Conservation (phyloP, 2,113 vertebrate species). For the Lynx canadensis region DNA sequence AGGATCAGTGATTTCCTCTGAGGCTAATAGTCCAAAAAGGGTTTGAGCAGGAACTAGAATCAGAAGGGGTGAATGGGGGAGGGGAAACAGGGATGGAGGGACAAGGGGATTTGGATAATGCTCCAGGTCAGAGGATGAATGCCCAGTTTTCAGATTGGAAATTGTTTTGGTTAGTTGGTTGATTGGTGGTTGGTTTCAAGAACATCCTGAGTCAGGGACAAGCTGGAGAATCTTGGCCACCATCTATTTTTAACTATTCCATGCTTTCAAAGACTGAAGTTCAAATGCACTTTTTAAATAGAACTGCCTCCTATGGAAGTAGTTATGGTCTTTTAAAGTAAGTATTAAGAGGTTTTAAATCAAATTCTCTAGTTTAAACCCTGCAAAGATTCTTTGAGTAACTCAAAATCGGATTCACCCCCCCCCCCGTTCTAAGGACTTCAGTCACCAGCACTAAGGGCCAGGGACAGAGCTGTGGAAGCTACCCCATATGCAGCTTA, state of each 20-base stretch:
- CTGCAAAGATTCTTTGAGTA: slow-evolving; percentile 76
- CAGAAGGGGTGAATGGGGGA: background rate
- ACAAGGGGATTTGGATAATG: background rate
- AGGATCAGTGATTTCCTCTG: background rate
- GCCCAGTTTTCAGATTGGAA: background rate
- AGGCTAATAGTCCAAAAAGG: background rate
- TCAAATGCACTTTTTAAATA: slow-evolving; percentile 72
- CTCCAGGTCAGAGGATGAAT: background rate
- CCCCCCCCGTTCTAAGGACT: slow-evolving; percentile 65
- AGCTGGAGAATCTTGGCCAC: slow-evolving; percentile 52
- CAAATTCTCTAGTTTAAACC: slow-evolving; percentile 53
- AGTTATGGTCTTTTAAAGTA: background rate
- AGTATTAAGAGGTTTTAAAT: slow-evolving; percentile 78
- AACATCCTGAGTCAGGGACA: background rate
- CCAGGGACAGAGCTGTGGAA: background rate
- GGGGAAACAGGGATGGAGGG: background rate
- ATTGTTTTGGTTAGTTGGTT: too few species aligned
- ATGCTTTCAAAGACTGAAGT: slow-evolving; percentile 57
- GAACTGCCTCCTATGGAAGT: slow-evolving; percentile 64
- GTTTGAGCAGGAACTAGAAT: background rate
- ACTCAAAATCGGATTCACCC: slow-evolving; percentile 71
- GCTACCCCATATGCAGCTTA: background rate
- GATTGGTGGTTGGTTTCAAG: background rate
- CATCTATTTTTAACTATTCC: slow-evolving; percentile 58
- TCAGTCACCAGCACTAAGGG: background rate